Evolutionary conservation across 92 coral and sea anemone genomes (phyloP), one percentile per base, ranked within the genome.

Genomic region (Metridium senile): DNA sequence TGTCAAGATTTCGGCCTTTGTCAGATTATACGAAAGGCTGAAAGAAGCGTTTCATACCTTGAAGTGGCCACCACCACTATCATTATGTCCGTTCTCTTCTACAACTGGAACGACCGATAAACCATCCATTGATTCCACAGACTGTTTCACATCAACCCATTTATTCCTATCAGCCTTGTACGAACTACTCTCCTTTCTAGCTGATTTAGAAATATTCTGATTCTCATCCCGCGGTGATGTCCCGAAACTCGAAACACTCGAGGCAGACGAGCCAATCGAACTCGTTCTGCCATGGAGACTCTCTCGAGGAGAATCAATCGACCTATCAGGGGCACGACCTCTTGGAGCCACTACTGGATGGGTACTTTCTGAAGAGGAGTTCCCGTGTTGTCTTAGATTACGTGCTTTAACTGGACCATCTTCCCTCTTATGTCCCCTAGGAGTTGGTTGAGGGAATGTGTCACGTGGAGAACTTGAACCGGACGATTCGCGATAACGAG

Each of bases 61-160:
- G 31, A 32, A 17, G 19, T 9, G 61, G 23, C 23, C 6, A 54
- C 23, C 61, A 39, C n/a, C 1, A 13, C 22, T 16, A 10, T 73
- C 67, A 32, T 21, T 23, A 23, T 58, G 46, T 21, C 16, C 34
- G 10, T 52, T 28, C 19, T 72, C 52, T 21, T 84, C 85, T 26
- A 80, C 77, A 1, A 85, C 89, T 11, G 97, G 97, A 33, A 92
- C 69, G 31, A 92, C 97, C 20, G 97, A 92, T 52, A 92, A 74
- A 1, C 97, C 93, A 76, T 82, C 78, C 26, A 74, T 31, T 0
- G 86, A 70, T 53, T 78, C 87, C 7, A 64, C 25, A 18, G 82
- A 77, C 3, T 84, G 91, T 16, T 83, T 81, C 26, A 92, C 91
- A 33, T 89, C 93, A 52, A 92, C 86, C 97, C 97, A 92, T 21